These are phyloP conservation scores for Strigamia maritima DNA, from an alignment of 2,888 invertebrate genomes.

Conservation along the genomic window DNA sequence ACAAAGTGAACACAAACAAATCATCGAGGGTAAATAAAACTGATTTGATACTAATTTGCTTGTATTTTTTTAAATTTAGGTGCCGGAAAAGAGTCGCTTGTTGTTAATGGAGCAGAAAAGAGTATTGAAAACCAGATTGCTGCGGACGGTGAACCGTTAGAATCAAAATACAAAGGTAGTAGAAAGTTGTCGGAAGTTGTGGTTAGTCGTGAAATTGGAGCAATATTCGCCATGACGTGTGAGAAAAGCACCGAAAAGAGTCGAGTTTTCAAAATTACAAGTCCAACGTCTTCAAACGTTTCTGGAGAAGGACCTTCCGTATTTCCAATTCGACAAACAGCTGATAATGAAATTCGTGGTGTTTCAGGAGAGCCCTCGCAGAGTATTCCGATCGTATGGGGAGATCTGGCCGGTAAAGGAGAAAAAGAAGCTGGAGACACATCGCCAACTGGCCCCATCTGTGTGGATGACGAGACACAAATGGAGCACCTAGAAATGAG, in stretches of 20 bases:
- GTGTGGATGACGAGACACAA: constrained; percentile 45
- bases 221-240: constrained; percentile 41
- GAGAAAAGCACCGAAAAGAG: background rate
- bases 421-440: constrained; percentile 45
- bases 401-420: constrained; percentile 51
- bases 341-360: background rate
- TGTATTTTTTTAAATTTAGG: too few species aligned
- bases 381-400: constrained; percentile 53
- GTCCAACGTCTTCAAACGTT: too few species aligned
- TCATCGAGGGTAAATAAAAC: constrained; percentile 40
- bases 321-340: background rate
- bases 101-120: too few species aligned
- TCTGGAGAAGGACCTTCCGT: background rate
- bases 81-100: too few species aligned
- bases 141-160: too few species aligned
- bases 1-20: too few species aligned
- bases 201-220: constrained; percentile 43
- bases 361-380: constrained; percentile 40
- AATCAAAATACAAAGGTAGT: too few species aligned
- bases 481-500: constrained; percentile 46
- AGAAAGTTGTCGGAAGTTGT: background rate
- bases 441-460: background rate
- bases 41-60: too few species aligned
- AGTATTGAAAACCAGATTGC: too few species aligned
- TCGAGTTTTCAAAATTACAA: too few species aligned